phyloP scores from a whole-genome alignment of 2,888 invertebrate species.

The Oxyteleia sp. region DNA sequence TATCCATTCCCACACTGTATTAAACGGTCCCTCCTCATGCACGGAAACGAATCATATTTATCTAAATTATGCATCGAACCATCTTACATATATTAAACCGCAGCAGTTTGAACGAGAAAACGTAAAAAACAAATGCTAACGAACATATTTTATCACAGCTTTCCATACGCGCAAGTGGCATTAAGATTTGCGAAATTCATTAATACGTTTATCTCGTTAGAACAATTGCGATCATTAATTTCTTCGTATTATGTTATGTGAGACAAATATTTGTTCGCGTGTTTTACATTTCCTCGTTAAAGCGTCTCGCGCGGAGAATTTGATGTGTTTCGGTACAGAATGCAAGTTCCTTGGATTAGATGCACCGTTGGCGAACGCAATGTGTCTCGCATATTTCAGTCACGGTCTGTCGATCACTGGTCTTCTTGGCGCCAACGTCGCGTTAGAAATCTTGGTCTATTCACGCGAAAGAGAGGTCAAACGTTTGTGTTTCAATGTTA shows the following conservation, averaged over 20 bases:
- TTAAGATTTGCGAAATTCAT: constrained; percentile 41
- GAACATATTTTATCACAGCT: constrained; percentile 24
- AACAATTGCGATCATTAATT: constrained; percentile 52
- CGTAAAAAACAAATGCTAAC: constrained; percentile 19
- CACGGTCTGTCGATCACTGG: constrained; percentile 80
- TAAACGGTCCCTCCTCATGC: constrained; percentile 45
- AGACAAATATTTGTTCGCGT: constrained; percentile 30
- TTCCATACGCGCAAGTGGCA: constrained; percentile 4
- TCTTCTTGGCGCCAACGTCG: constrained; percentile 70
- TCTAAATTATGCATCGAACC: constrained; percentile 61
- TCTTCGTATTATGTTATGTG: constrained; percentile 42
- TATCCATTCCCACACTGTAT: constrained; percentile 52
- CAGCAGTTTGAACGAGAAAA: constrained; percentile 25
- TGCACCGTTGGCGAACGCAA: constrained; percentile 80
- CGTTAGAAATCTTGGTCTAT: constrained; percentile 54
- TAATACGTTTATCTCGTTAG: constrained; percentile 38
- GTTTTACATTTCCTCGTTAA: constrained; percentile 69
- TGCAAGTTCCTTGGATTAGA: constrained; percentile 75
- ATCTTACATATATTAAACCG: constrained; percentile 47
- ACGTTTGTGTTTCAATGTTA: constrained; percentile 57
- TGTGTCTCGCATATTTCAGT: constrained; percentile 86
- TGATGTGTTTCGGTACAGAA: constrained; percentile 66
- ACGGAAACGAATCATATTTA: constrained; percentile 54
- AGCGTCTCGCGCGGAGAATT: constrained; percentile 55
- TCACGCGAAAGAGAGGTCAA: constrained; percentile 62